A percentile compares a stretch with the other conserved stretches of the same genome.
Evolutionary conservation across 1,140 invertebrate species (phyloP).

Genomic region (Leptinotarsa lineolata): DNA sequence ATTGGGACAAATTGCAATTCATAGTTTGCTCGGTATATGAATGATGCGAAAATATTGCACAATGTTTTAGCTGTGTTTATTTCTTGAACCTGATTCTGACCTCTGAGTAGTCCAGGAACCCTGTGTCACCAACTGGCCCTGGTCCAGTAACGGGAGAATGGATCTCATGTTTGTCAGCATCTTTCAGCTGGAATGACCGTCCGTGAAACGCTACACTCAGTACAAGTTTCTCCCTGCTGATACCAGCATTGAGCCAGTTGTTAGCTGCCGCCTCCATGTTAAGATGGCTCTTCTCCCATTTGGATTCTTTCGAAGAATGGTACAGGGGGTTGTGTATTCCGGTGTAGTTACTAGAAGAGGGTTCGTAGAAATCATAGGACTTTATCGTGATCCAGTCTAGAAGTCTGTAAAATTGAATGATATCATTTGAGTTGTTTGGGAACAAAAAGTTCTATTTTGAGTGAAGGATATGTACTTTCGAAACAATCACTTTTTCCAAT

Average conservation of each 20-base stretch:
- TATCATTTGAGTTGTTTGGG: too few species aligned
- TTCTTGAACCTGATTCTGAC: background rate
- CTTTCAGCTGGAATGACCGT: conserved; percentile 63
- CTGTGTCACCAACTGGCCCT: conserved; percentile 46
- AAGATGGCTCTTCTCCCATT: conserved; percentile 17
- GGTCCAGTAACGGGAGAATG: conserved; percentile 60
- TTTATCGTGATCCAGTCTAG: conserved; percentile 59
- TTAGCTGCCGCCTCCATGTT: conserved; percentile 32
- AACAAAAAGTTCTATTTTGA: too few species aligned
- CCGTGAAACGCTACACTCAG: conserved; percentile 70
- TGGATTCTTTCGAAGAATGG: conserved; percentile 7
- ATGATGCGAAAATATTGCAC: too few species aligned
- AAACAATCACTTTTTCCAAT: too few species aligned
- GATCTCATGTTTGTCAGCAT: conserved; percentile 57
- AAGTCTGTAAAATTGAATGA: conserved; percentile 42
- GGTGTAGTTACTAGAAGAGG: background rate
- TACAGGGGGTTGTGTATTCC: conserved; percentile 11
- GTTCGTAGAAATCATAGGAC: conserved; percentile 1
- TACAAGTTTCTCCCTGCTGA: conserved; percentile 63
- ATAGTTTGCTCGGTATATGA: too few species aligned
- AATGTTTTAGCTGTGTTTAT: too few species aligned
- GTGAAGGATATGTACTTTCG: too few species aligned
- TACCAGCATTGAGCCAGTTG: conserved; percentile 51
- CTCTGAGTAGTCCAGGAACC: conserved; percentile 11
- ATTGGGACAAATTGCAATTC: too few species aligned